These are phyloP conservation scores for Trichechus manatus DNA, from an alignment of 2,113 vertebrate species.

Conservation along the genomic window DNA sequence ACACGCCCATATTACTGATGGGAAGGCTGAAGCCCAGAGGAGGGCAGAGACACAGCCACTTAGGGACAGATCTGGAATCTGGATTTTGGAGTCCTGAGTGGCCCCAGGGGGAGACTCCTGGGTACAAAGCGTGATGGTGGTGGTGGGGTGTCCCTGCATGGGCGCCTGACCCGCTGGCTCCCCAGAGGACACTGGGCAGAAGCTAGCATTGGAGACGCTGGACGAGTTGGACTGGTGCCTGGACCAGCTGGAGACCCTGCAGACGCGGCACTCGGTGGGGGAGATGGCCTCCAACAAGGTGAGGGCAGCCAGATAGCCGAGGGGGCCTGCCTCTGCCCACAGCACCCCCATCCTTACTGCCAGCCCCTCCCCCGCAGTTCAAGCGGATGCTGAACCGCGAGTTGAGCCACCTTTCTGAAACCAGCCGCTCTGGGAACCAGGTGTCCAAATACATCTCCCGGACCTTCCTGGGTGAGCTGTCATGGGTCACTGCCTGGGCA, in stretches of 20 bases:
- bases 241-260: conserved; percentile 96
- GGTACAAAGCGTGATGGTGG: background rate
- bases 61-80: background rate
- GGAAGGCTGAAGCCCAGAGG: background rate
- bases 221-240: conserved; percentile 98
- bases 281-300: conserved; percentile 92
- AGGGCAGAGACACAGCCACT: background rate
- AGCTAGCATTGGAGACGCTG: conserved; percentile 93
- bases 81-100: background rate
- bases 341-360: background rate
- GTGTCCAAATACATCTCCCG: conserved; percentile 96
- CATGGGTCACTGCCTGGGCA: background rate
- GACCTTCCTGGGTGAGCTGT: conserved; percentile 78
- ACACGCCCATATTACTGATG: background rate
- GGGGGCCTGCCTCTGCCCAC: background rate
- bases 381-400: conserved; percentile 97
- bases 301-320: background rate
- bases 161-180: conserved; percentile 58
- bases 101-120: conserved; percentile 18
- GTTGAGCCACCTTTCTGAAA: conserved; percentile 95
- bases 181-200: conserved; percentile 93
- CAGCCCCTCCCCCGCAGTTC: conserved; percentile 86
- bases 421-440: conserved; percentile 96
- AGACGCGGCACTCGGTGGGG: conserved; percentile 90
- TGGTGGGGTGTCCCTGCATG: background rate